Base-by-base conservation (phyloP, 2,797 vertebrate genomes). In the Margarornis squamiger region DNA sequence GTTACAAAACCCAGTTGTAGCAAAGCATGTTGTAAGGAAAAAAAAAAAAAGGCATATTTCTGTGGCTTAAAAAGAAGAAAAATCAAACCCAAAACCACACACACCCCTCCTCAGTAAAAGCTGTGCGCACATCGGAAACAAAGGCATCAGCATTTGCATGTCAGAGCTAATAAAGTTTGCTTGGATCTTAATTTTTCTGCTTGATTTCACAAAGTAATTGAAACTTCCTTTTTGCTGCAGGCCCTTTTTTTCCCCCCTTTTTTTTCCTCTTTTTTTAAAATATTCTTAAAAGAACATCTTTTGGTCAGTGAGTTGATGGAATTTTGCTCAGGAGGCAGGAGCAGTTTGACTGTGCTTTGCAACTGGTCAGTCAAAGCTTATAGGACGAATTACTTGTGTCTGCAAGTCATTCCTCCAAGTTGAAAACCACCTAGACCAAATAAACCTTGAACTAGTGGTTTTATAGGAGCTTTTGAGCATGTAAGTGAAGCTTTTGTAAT, bases 131-230 rank as follows among this genome's bases (percentile, higher is more conserved):
- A 88, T 71, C 27, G 74, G 96, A 97, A 97, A 97, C 95, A 97
- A 97, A 97, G 96, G 89, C 87, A 81, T 95, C 96, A 97, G 95
- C 95, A 94, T 96, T 97, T 97, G 96, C 97, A 97, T 98, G 98
- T 98, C 98, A 97, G 97, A 97, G 94, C 97, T 98, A 98, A 98
- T 98, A 97, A 98, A 96, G 97, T 98, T 97, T 98, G 90, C 97
- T 98, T 98, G 96, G 98, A 97, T 98, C 98, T 98, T 98, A 97
- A 97, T 98, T 98, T 98, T 98, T 98, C 97, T 98, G 97, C 97
- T 98, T 98, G 95, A 96, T 97, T 98, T 98, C 97, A 97, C 98
- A 97, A 97, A 98, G 97, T 98, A 98, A 98, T 98, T 98, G 97
- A 98, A 98, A 98, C 98, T 98, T 98, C 97, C 97, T 97, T 98